phyloP scores from a whole-genome alignment of 2,797 vertebrate species.

The Lagorchestes hirsutus region DNA sequence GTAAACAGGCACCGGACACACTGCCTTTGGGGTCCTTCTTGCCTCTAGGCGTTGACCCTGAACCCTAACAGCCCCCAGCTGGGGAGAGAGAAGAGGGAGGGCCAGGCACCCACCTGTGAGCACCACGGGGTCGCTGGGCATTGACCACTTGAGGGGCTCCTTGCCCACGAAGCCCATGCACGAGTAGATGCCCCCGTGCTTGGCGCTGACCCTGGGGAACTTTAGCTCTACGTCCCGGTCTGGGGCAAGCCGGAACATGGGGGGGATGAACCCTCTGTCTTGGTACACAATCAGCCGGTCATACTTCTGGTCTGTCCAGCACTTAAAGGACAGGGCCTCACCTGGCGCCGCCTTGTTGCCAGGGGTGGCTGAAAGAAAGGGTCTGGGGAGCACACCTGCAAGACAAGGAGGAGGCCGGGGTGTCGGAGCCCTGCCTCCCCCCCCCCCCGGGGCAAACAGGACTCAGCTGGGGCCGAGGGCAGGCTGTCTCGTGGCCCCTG shows the following conservation, averaged over 20 bases:
- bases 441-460: too few species aligned
- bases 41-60: not conserved
- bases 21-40: too few species aligned
- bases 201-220: not conserved
- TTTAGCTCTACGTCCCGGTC: rapidly evolving
- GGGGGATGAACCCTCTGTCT: not conserved
- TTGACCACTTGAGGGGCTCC: not conserved
- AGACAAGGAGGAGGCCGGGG: not conserved
- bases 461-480: too few species aligned
- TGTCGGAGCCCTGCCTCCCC: too few species aligned
- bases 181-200: not conserved
- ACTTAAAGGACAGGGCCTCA: not conserved
- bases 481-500: too few species aligned
- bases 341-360: rapidly evolving
- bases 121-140: not conserved
- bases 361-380: rapidly evolving
- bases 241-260: not conserved
- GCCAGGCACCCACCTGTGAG: not conserved
- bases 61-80: rapidly evolving
- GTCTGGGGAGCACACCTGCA: not conserved
- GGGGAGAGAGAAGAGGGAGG: not conserved
- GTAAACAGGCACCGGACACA: too few species aligned
- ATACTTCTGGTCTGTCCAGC: not conserved
- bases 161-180: not conserved
- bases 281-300: not conserved